These are phyloP conservation scores for Alaudala cheleensis DNA, from an alignment of 2,113 vertebrate genomes.

Conservation along the genomic window DNA sequence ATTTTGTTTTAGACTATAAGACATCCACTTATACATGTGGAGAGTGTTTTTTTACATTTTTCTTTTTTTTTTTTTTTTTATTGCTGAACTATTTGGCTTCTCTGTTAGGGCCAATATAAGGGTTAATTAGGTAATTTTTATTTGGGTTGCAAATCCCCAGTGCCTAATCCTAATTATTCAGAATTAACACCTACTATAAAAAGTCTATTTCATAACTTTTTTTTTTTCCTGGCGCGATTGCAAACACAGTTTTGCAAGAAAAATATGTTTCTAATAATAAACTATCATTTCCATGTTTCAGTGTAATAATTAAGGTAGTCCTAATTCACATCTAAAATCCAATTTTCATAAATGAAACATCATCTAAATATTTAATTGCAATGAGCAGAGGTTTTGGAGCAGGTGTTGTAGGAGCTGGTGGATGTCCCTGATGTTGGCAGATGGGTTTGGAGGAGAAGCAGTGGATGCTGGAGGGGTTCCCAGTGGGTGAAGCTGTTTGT, in stretches of 20 bases:
- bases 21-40: background rate
- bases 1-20: background rate
- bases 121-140: slow-evolving; percentile 74
- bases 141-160: slow-evolving; percentile 70
- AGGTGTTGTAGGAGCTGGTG: slow-evolving; percentile 33
- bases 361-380: slow-evolving; percentile 63
- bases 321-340: slow-evolving; percentile 53
- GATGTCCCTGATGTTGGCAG: background rate
- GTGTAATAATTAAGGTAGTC: slow-evolving; percentile 54
- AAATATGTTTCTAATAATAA: slow-evolving; percentile 69
- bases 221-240: background rate
- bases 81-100: slow-evolving; percentile 53
- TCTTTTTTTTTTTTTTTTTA: background rate
- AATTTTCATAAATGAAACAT: slow-evolving; percentile 56
- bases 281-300: slow-evolving; percentile 47
- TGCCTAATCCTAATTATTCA: slow-evolving; percentile 69
- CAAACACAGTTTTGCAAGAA: slow-evolving; percentile 54
- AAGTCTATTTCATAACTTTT: slow-evolving; percentile 54
- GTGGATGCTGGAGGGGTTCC: background rate
- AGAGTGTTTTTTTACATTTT: background rate
- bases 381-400: background rate
- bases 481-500: background rate
- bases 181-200: slow-evolving; percentile 69
- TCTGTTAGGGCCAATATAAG: slow-evolving; percentile 60
- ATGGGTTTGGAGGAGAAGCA: background rate